Evolutionary conservation across 2,797 vertebrate species (phyloP).

Genomic region (Dendrocincla tyrannina): DNA sequence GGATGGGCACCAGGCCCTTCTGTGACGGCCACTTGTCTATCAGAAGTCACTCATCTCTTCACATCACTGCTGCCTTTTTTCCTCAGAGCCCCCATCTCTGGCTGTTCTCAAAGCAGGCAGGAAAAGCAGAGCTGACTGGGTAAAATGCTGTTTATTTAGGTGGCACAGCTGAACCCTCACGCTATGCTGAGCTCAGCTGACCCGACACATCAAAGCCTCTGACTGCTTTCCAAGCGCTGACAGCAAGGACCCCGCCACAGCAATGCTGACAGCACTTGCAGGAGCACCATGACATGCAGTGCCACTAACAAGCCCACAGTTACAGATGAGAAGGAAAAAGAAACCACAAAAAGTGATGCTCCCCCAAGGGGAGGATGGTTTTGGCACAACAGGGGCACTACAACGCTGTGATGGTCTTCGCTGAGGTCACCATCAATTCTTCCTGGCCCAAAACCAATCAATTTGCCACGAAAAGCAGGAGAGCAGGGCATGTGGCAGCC

Average conservation of each 20-base stretch:
- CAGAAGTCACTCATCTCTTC: not conserved
- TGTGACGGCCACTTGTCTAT: not conserved
- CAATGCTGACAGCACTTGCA: not conserved
- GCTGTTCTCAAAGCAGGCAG: not conserved
- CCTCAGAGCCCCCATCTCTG: not conserved
- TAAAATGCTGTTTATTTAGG: not conserved
- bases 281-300: accelerated
- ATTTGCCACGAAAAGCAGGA: not conserved
- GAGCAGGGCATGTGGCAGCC: not conserved
- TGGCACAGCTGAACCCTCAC: not conserved
- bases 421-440: not conserved
- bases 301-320: not conserved
- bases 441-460: accelerated
- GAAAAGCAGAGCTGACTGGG: slow-evolving; percentile 3
- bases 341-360: not conserved
- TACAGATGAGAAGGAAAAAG: not conserved
- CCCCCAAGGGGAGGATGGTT: not conserved
- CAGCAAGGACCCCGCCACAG: not conserved
- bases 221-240: not conserved
- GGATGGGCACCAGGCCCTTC: not conserved
- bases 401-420: not conserved
- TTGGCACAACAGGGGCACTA: not conserved
- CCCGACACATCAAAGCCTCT: slow-evolving; percentile 36
- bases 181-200: slow-evolving; percentile 28
- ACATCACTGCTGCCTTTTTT: not conserved